A percentile compares a stretch with the other conserved stretches of the same genome.
Evolutionary conservation across 1,140 invertebrate species (phyloP).

Genomic region (Drosophila santomea): DNA sequence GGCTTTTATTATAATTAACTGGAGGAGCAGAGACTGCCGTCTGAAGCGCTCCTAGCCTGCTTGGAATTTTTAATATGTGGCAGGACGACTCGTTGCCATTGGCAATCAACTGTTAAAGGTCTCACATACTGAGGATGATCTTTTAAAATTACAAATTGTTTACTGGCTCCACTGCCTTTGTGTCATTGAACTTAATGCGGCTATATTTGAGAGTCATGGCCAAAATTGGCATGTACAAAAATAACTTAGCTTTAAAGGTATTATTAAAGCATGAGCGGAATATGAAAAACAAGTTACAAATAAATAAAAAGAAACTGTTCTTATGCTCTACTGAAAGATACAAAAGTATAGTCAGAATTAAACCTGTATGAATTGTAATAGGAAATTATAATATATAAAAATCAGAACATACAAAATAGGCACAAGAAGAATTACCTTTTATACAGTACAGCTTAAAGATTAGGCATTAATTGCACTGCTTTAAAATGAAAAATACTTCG

Average conservation of each 20-base stretch:
- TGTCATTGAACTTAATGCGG: constrained; percentile 1
- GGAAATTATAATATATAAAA: background rate
- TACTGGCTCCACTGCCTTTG: constrained; percentile 5
- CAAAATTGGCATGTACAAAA: background rate
- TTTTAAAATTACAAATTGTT: constrained; percentile 41
- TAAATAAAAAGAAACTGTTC: too few species aligned
- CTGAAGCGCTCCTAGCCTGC: constrained; percentile 13
- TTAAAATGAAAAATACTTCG: background rate
- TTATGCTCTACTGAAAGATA: too few species aligned
- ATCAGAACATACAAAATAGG: too few species aligned
- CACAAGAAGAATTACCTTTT: too few species aligned
- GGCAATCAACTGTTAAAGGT: constrained; percentile 38
- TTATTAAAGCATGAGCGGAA: too few species aligned
- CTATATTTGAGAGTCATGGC: background rate
- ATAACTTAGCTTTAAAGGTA: background rate
- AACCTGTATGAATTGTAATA: background rate
- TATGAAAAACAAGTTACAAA: too few species aligned
- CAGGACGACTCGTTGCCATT: constrained; percentile 32
- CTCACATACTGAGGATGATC: constrained; percentile 24
- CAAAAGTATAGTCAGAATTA: too few species aligned
- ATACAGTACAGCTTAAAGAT: too few species aligned
- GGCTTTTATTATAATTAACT: constrained; percentile 79
- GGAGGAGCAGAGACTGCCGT: constrained; percentile 14
- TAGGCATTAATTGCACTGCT: too few species aligned
- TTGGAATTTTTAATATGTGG: constrained; percentile 51